phyloP scores from a whole-genome alignment of 2,888 invertebrate genomes.

The Ectropis crepuscularia region DNA sequence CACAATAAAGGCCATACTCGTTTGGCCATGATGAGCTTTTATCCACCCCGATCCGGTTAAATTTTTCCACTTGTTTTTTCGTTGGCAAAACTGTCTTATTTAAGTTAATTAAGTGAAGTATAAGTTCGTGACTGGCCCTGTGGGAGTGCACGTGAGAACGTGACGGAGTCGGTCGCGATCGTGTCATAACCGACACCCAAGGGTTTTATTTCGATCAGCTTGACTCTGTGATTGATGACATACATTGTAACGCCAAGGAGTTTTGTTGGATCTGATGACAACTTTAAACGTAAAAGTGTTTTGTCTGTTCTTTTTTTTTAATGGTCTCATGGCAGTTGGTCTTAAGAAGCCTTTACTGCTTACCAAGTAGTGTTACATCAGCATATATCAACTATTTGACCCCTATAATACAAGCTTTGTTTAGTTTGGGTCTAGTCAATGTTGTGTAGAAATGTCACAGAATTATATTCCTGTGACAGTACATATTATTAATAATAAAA shows the following conservation, averaged over 20 bases:
- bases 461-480: no score
- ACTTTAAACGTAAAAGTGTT: background rate
- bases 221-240: slow-evolving; percentile 19
- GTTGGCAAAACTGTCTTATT: slow-evolving; percentile 81
- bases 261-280: slow-evolving; percentile 7
- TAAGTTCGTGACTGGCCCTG: slow-evolving; percentile 83
- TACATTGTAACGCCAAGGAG: background rate
- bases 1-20: background rate
- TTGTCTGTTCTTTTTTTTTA: background rate
- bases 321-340: no score
- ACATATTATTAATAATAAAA: no score
- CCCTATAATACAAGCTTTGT: no score
- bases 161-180: slow-evolving; percentile 55
- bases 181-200: slow-evolving; percentile 49
- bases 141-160: slow-evolving; percentile 67
- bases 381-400: no score
- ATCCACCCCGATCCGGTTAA: slow-evolving; percentile 70
- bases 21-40: slow-evolving; percentile 27
- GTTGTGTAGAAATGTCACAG: no score
- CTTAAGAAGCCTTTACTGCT: no score
- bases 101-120: slow-evolving; percentile 84
- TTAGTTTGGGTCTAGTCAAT: no score
- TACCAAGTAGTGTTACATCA: no score
- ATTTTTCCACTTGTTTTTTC: slow-evolving; percentile 71
- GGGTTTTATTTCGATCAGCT: slow-evolving; percentile 21